These are phyloP conservation scores for Psittacula derbiana DNA, from an alignment of 2,797 vertebrate genomes.

Conservation along the genomic window DNA sequence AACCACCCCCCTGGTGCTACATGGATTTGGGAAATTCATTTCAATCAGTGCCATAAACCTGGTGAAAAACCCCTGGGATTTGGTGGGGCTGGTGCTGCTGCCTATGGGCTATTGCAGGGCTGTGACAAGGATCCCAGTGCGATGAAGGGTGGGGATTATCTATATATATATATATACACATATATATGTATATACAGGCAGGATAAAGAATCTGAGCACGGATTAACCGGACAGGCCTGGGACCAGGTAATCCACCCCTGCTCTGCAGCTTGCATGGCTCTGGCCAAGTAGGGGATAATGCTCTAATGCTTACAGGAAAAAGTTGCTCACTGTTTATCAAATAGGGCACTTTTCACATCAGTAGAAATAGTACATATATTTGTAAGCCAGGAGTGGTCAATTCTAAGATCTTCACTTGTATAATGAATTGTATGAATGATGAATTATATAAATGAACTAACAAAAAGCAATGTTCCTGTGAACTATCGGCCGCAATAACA, in stretches of 20 bases:
- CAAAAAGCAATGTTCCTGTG: neutral
- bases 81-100: neutral
- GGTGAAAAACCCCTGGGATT: neutral
- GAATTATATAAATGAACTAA: neutral
- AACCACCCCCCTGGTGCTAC: neutral
- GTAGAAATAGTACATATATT: neutral
- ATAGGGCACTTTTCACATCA: neutral
- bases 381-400: neutral
- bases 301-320: neutral
- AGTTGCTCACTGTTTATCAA: neutral
- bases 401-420: neutral
- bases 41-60: neutral
- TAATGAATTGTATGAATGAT: neutral
- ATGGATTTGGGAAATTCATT: neutral
- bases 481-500: neutral
- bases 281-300: neutral
- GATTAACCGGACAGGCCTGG: neutral
- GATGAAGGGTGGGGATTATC: neutral
- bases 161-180: neutral
- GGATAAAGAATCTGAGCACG: slow-evolving; percentile 20
- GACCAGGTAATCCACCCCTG: neutral
- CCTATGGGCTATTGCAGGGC: neutral
- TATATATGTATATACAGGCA: neutral
- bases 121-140: neutral
- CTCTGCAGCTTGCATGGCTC: neutral